A percentile compares a stretch with the other conserved stretches of the same genome.
phyloP scores from a whole-genome alignment of 2,888 invertebrate genomes.

The Amphiduros pacificus region DNA sequence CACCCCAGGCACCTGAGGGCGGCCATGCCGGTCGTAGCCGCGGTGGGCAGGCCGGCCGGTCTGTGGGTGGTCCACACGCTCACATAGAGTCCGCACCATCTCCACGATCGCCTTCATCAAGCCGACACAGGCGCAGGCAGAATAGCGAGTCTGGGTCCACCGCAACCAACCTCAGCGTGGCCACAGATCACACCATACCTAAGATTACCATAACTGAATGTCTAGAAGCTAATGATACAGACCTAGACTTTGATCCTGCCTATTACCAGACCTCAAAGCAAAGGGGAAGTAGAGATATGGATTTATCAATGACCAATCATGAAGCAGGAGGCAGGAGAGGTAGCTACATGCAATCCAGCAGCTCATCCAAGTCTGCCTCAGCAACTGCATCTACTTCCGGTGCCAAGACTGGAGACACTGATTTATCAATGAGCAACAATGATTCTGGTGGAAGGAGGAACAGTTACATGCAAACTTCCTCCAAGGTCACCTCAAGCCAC shows the following conservation, averaged over 20 bases:
- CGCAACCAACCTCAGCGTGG: background rate
- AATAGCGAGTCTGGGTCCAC: background rate
- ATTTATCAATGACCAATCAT: too few relatives aligned
- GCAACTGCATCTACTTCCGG: too few relatives aligned
- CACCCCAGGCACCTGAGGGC: background rate
- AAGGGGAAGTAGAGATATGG: background rate
- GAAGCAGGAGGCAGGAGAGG: background rate
- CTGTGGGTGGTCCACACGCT: background rate
- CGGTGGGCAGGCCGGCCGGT: background rate
- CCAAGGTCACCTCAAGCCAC: too few relatives aligned
- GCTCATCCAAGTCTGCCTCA: too few relatives aligned
- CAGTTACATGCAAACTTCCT: too few relatives aligned
- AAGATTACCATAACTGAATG: background rate
- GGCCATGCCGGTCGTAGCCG: background rate
- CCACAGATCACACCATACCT: background rate
- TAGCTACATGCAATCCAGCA: background rate
- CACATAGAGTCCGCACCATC: background rate
- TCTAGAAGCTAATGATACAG: background rate
- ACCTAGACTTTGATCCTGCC: background rate
- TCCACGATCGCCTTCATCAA: background rate
- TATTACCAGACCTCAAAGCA: background rate
- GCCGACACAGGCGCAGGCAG: background rate
- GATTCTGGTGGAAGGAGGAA: too few relatives aligned
- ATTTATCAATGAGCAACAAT: too few relatives aligned
- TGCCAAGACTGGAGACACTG: too few relatives aligned